These are phyloP conservation scores for Sycophaga agraensis DNA, from an alignment of 1,140 invertebrate species.

Conservation along the genomic window DNA sequence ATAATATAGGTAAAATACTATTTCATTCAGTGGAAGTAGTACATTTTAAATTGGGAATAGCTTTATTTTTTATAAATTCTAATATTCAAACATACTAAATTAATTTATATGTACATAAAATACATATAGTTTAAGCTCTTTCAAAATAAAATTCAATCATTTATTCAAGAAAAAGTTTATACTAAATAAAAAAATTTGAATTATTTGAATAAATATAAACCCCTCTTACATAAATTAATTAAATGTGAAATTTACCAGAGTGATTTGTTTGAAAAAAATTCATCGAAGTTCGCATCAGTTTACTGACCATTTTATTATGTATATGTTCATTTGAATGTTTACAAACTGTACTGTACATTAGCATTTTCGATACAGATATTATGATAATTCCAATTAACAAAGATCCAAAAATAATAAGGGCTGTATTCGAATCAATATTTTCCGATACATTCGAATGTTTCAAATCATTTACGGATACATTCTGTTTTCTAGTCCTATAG, in stretches of 20 bases:
- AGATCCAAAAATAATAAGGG: neutral
- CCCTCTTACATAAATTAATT: neutral
- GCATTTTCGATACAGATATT: slow-evolving; percentile 5
- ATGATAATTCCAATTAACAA: slow-evolving; percentile 6
- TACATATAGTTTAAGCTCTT: no score
- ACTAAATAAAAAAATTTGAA: no score
- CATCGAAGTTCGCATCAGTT: slow-evolving; percentile 63
- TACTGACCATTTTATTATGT: slow-evolving; percentile 68
- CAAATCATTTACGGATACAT: neutral
- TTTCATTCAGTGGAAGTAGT: no score
- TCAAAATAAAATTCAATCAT: no score
- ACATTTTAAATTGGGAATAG: no score
- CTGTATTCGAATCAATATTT: neutral
- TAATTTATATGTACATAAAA: no score
- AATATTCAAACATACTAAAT: no score
- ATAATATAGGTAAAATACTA: no score
- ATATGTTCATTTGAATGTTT: slow-evolving; percentile 63
- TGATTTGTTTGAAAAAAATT: slow-evolving; percentile 78
- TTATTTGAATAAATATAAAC: no score
- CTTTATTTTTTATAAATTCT: no score
- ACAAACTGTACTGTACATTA: neutral
- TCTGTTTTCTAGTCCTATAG: slow-evolving; percentile 5
- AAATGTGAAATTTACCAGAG: slow-evolving; percentile 49
- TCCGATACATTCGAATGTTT: neutral
- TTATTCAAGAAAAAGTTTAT: no score